Conservation (phyloP, 2,113 vertebrate genomes). For the Menura novaehollandiae region DNA sequence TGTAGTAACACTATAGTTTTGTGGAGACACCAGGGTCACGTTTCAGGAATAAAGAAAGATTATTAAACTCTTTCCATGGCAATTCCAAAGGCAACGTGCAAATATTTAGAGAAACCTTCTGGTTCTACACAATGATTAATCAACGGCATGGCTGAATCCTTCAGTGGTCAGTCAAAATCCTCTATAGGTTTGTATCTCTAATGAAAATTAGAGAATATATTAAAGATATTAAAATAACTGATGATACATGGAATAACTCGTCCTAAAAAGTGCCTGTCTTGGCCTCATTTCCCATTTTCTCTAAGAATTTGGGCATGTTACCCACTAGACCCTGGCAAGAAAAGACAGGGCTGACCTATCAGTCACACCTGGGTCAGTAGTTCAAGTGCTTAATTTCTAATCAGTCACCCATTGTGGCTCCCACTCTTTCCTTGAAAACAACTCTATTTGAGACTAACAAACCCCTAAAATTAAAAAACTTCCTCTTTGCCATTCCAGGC, state of each 20-base stretch:
- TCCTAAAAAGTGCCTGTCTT: neutral
- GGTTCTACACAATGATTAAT: neutral
- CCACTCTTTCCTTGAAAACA: neutral
- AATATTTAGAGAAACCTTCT: neutral
- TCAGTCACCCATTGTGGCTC: neutral
- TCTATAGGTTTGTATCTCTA: neutral
- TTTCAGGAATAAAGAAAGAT: neutral
- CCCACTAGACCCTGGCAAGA: neutral
- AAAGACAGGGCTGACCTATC: neutral
- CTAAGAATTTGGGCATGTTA: neutral
- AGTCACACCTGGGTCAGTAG: neutral
- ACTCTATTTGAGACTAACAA: neutral
- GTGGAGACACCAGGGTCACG: rapidly evolving
- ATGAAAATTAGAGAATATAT: neutral
- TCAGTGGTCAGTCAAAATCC: neutral
- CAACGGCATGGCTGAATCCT: neutral
- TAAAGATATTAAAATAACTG: neutral
- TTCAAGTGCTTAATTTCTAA: neutral
- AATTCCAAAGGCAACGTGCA: neutral
- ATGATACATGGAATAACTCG: neutral
- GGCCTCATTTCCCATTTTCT: neutral
- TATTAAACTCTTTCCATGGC: neutral
- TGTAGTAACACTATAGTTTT: neutral
- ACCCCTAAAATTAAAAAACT: neutral
- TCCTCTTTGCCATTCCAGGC: neutral